Conservation (phyloP, 2,113 vertebrate genomes). For the Agelaius phoeniceus region DNA sequence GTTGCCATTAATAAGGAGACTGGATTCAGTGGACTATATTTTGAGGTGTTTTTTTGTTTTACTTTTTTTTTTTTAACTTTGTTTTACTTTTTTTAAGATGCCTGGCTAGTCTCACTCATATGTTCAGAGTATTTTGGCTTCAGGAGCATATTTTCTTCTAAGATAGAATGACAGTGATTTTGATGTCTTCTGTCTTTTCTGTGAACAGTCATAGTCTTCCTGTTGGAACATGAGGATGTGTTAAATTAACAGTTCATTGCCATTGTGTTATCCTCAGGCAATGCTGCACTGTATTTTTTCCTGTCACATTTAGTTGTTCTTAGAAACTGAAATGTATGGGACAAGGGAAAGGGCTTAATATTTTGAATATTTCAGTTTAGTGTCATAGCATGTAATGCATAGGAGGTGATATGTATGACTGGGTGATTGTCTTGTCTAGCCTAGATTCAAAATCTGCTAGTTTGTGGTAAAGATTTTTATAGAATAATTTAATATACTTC, state of each 20-base stretch:
- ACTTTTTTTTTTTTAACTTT: not conserved
- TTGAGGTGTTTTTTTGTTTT: not conserved
- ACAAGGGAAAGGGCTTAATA: not conserved
- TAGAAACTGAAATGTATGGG: not conserved
- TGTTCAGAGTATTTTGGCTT: not conserved
- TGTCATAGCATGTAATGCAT: not conserved
- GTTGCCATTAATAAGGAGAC: not conserved
- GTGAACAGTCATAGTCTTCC: not conserved
- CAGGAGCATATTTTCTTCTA: not conserved
- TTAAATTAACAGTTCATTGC: not conserved
- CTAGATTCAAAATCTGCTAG: not conserved
- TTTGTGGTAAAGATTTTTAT: not conserved
- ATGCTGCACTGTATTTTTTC: not conserved
- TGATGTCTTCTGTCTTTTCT: not conserved
- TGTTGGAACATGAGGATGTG: not conserved
- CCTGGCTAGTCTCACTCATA: not conserved
- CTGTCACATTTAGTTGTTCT: not conserved
- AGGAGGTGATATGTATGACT: not conserved
- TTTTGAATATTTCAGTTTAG: not conserved
- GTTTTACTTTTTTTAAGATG: not conserved
- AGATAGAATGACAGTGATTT: not conserved
- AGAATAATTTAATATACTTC: not conserved
- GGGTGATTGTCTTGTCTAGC: not conserved
- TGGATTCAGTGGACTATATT: not conserved
- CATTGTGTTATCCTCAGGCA: not conserved